These are phyloP conservation scores for Sarcophaga bullata DNA, from an alignment of 1,140 invertebrate genomes.

Conservation along the genomic window DNA sequence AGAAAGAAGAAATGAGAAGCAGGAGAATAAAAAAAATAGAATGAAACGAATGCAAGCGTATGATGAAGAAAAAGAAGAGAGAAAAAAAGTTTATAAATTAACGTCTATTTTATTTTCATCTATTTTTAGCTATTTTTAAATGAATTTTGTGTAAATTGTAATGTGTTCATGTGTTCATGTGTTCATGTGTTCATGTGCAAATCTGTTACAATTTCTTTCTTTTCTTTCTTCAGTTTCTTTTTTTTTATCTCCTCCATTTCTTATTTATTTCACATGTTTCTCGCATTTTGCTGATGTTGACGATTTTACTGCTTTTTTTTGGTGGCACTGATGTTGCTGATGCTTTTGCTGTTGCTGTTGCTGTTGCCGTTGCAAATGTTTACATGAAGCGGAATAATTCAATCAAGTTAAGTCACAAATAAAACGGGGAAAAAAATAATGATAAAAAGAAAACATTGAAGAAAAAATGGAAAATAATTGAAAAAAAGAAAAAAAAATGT, in stretches of 20 bases:
- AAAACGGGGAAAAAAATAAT: neutral
- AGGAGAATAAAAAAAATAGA: neutral
- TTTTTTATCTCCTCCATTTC: neutral
- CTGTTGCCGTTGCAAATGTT: conserved; percentile 1
- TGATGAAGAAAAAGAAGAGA: neutral
- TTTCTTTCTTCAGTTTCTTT: neutral
- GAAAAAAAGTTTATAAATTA: conserved; percentile 1
- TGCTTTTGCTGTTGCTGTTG: neutral
- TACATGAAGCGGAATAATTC: conserved; percentile 23
- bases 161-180: conserved; percentile 22
- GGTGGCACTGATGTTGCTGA: neutral
- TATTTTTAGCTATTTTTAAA: conserved; percentile 14
- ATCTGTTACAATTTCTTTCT: neutral
- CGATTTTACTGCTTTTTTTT: neutral
- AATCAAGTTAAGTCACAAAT: conserved; percentile 10
- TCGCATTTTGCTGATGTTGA: conserved; percentile 2
- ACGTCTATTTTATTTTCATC: conserved; percentile 6
- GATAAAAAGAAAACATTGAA: neutral
- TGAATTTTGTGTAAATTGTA: conserved; percentile 16
- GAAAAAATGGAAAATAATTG: neutral
- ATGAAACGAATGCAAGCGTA: neutral
- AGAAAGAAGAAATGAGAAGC: neutral
- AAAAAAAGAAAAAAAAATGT: neutral
- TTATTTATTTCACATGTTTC: conserved; percentile 10
- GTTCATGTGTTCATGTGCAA: conserved; percentile 23